Evolutionary conservation across 2,797 vertebrate species (phyloP).

Genomic region (Petrocephalus sullivani): DNA sequence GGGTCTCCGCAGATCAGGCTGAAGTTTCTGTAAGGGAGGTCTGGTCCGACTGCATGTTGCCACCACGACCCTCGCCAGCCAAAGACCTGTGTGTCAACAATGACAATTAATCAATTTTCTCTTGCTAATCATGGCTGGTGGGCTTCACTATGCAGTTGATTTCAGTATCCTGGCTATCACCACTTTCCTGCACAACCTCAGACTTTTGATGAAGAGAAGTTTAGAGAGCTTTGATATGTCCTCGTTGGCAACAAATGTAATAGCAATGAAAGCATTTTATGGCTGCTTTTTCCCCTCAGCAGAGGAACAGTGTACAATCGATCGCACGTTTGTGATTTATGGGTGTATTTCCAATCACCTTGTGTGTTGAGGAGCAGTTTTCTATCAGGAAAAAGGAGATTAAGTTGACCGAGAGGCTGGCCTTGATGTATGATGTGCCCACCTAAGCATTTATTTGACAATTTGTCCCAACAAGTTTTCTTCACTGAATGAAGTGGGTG

Average conservation of each 20-base stretch:
- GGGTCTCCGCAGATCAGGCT: background rate
- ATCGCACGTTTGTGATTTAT: background rate
- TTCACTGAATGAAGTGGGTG: background rate
- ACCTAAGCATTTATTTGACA: background rate
- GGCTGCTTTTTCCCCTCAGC: background rate
- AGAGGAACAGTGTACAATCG: background rate
- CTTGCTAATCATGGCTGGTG: background rate
- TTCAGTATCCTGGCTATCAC: background rate
- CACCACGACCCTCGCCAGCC: background rate
- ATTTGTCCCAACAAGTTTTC: background rate
- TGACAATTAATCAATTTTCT: too few relatives aligned
- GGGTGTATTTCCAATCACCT: slow-evolving; percentile 6
- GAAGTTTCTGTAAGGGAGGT: background rate
- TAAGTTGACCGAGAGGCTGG: background rate
- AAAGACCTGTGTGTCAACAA: background rate
- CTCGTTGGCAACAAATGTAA: background rate
- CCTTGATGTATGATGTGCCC: background rate
- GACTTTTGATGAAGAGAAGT: background rate
- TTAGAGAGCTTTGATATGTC: background rate
- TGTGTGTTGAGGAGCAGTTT: background rate
- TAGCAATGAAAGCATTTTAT: background rate
- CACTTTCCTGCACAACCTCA: background rate
- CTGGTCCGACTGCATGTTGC: background rate
- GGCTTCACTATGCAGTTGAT: background rate
- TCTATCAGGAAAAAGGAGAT: slow-evolving; percentile 1